These are phyloP conservation scores for Zaprionus tsacasi DNA, from an alignment of 1,140 invertebrate genomes.

Conservation along the genomic window DNA sequence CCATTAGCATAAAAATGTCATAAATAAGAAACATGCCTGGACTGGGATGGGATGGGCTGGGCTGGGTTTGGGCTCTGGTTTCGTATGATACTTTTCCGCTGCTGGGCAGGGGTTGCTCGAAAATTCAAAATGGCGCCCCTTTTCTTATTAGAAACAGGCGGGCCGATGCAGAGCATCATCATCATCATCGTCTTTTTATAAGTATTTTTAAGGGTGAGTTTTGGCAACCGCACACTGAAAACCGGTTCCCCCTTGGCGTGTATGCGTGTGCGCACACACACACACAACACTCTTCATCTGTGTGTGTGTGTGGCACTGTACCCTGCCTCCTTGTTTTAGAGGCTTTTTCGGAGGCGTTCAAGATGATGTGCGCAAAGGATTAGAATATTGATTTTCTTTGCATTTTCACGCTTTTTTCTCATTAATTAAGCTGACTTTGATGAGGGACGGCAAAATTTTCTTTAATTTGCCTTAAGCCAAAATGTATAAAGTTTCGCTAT, in stretches of 20 bases:
- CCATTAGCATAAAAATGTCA: slow-evolving; percentile 83
- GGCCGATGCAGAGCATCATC: slow-evolving; percentile 16
- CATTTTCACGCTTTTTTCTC: background rate
- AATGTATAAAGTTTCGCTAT: background rate
- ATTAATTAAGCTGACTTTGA: slow-evolving; percentile 80
- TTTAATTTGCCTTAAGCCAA: slow-evolving; percentile 28
- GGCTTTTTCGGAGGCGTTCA: slow-evolving; percentile 43
- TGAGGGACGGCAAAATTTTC: slow-evolving; percentile 66
- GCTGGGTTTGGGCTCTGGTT: slow-evolving; percentile 21
- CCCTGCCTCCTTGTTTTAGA: slow-evolving; percentile 53
- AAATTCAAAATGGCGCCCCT: slow-evolving; percentile 77
- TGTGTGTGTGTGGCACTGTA: slow-evolving; percentile 44
- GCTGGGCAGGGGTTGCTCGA: slow-evolving; percentile 60
- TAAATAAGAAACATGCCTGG: slow-evolving; percentile 77
- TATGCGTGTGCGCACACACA: slow-evolving; percentile 44
- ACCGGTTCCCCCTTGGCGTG: slow-evolving; percentile 49
- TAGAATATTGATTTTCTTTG: slow-evolving; percentile 80
- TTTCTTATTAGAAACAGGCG: slow-evolving; percentile 78
- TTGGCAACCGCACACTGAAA: slow-evolving; percentile 44
- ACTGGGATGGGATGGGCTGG: slow-evolving; percentile 24
- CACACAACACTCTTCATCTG: slow-evolving; percentile 58
- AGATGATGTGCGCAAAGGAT: slow-evolving; percentile 66
- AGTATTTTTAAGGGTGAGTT: slow-evolving; percentile 66
- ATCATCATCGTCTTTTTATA: slow-evolving; percentile 50
- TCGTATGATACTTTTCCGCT: slow-evolving; percentile 6